Percentiles rank a stretch among this genome's conserved stretches.
These are phyloP conservation scores for Macrosoma leucophasiata DNA, from an alignment of 2,888 invertebrate species.

Conservation along the genomic window DNA sequence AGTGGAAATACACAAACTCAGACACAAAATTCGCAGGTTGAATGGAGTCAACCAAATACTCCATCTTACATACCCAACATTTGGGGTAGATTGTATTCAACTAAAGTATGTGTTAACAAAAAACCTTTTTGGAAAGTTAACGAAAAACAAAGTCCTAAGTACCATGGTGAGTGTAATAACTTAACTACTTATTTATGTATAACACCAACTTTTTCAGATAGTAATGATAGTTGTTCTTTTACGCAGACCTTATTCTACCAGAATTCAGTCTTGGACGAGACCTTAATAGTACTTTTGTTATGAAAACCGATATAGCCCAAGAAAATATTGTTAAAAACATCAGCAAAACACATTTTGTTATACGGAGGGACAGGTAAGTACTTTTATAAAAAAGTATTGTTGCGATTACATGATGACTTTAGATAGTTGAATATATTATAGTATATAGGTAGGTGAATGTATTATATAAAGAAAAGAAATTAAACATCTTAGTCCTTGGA, in stretches of 20 bases:
- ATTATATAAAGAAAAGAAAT: too few relatives aligned
- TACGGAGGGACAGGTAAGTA: conserved; percentile 71
- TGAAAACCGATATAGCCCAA: conserved; percentile 60
- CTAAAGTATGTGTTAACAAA: conserved; percentile 43
- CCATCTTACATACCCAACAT: conserved; percentile 57
- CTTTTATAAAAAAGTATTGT: too few relatives aligned
- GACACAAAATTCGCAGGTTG: conserved; percentile 63
- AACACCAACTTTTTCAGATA: neutral
- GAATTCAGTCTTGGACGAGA: conserved; percentile 74
- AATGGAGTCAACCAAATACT: conserved; percentile 62
- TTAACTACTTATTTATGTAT: neutral
- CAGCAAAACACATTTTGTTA: conserved; percentile 79
- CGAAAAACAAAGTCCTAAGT: conserved; percentile 40
- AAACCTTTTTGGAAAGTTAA: conserved; percentile 50
- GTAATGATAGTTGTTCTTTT: conserved; percentile 1
- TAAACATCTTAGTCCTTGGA: too few relatives aligned
- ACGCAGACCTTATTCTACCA: conserved; percentile 70
- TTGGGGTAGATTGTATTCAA: conserved; percentile 73
- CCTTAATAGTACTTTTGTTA: conserved; percentile 61
- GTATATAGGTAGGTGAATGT: too few relatives aligned
- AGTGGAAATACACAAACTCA: conserved; percentile 62
- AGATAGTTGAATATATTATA: too few relatives aligned
- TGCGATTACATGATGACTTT: too few relatives aligned
- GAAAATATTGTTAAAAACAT: conserved; percentile 65
- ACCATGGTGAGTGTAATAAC: conserved; percentile 47